phyloP scores from a whole-genome alignment of 2,797 vertebrate species.

The Rhinophrynus dorsalis region DNA sequence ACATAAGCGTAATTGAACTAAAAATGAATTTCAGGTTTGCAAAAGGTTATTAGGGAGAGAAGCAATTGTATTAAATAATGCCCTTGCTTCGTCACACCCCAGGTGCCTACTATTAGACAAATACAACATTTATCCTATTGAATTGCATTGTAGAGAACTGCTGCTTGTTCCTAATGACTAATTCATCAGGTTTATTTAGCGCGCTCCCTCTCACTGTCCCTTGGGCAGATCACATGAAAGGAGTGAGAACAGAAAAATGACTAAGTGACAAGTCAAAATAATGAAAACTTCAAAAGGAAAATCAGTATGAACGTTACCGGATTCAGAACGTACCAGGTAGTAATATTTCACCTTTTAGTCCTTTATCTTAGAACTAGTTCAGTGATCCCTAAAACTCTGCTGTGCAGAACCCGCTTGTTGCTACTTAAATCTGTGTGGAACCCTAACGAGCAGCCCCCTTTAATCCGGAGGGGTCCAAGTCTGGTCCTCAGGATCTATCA shows the following conservation, averaged over 20 bases:
- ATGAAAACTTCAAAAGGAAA: too few relatives aligned
- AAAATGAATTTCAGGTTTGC: not conserved
- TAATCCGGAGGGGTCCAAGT: too few relatives aligned
- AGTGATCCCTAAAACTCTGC: too few relatives aligned
- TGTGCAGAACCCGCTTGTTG: too few relatives aligned
- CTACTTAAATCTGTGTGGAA: too few relatives aligned
- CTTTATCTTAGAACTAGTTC: too few relatives aligned
- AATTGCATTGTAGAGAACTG: not conserved
- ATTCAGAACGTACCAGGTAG: too few relatives aligned
- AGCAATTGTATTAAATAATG: not conserved
- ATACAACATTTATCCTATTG: not conserved
- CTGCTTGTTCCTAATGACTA: not conserved
- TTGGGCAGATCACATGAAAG: not conserved
- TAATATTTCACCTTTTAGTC: too few relatives aligned
- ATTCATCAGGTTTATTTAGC: constrained; percentile 5
- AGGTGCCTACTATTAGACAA: constrained; percentile 3
- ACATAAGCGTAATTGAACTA: not conserved
- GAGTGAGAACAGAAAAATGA: not conserved
- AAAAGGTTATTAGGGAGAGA: not conserved
- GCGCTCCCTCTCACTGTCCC: not conserved
- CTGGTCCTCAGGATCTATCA: too few relatives aligned
- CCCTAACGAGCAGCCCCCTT: too few relatives aligned
- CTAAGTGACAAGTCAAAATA: not conserved
- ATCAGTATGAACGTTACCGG: too few relatives aligned
- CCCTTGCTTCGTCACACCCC: constrained; percentile 1